Conservation (phyloP, 2,797 vertebrate genomes). For the Cottoperca gobio region DNA sequence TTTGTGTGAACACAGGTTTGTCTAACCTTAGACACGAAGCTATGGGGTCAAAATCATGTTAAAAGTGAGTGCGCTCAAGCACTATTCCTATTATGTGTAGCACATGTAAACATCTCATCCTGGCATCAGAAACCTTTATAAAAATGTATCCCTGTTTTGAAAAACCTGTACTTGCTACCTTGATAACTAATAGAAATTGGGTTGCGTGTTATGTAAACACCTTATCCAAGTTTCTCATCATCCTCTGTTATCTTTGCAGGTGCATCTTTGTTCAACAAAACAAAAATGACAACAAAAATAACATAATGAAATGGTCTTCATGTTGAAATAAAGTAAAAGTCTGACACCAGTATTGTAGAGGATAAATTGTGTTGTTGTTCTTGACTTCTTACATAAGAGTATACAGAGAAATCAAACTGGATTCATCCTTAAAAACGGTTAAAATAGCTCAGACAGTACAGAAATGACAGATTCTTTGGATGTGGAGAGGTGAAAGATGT, state of each 20-base stretch:
- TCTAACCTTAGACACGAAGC: not conserved
- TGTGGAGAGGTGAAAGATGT: not conserved
- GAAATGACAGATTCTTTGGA: not conserved
- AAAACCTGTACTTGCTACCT: not conserved
- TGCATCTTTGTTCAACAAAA: not conserved
- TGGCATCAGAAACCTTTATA: not conserved
- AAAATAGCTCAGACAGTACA: not conserved
- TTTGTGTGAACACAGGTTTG: conserved; percentile 2
- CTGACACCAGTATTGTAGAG: not conserved
- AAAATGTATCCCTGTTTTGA: not conserved
- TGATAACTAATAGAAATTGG: not conserved
- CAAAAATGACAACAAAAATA: not conserved
- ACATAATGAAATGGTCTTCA: not conserved
- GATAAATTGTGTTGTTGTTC: not conserved
- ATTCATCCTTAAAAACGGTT: not conserved
- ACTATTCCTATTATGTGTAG: not conserved
- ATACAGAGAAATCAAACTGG: not conserved
- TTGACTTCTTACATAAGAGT: not conserved
- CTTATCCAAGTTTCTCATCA: not conserved
- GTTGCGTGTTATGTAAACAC: not conserved
- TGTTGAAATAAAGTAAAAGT: not conserved
- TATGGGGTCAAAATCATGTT: conserved; percentile 7
- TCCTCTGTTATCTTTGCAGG: not conserved
- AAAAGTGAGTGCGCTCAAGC: not conserved
- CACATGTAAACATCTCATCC: conserved; percentile 14